Base-by-base conservation (phyloP, 2,797 vertebrate genomes). In the Poeciliopsis infans region DNA sequence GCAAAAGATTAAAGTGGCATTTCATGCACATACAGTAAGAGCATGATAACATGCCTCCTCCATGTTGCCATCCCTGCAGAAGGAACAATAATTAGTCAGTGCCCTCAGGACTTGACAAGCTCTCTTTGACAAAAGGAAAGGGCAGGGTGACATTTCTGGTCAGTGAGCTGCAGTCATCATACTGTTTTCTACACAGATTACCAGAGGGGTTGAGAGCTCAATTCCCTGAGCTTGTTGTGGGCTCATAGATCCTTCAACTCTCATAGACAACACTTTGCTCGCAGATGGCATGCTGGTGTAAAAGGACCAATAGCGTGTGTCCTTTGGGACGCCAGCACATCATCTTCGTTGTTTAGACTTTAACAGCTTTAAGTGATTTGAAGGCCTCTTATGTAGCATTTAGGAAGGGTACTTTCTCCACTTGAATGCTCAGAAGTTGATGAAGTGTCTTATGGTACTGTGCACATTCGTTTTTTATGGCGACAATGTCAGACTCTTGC, bases 91-190 rank as follows among this genome's bases (percentile, higher is more conserved):
- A 95, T 95, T 95, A 95, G 92, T 89, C 57, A 75, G 88, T 86
- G 91, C 90, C 92, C 93, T 76, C 80, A 92, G 92, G 91, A 89
- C 88, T 91, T 77, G 87, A 92, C 89, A 82, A 90, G 84, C 89
- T 86, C 84, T 87, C 87, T 91, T 83, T 93, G 92, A 93, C 87
- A 85, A 93, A 88, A 91, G 83, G 89, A 95, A 95, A 94, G 94
- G 94, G 91, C 94, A 95, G 92, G 89, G 93, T 95, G 94, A 94
- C 93, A 95, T 95, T 94, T 94, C 93, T 89, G 92, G 93, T 92
- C 90, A 87, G 88, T 88, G 71, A 79, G 76, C 84, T 75, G 66
- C 87, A 89, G 88, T 91, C 83, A 79, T 86, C 59, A 77, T 66
- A 77, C 77, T 81, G 79, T 79, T 86, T 78, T 83, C 93, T 90